A percentile compares a stretch with the other conserved stretches of the same genome.
Conservation (phyloP, 2,113 vertebrate genomes). For the Etheostoma cragini region DNA sequence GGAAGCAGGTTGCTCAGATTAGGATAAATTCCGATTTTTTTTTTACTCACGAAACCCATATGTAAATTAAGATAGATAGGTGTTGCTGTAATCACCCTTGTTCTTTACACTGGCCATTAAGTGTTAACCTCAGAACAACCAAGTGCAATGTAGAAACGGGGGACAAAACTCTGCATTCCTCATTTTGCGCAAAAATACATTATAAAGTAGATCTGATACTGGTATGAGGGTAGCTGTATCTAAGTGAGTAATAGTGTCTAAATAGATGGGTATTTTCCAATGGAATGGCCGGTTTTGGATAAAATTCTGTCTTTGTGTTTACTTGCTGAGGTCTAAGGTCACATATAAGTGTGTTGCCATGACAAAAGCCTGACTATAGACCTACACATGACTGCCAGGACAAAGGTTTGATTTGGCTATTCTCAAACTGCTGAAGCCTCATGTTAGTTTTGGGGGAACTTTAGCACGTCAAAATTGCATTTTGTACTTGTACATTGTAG, state of each 20-base stretch:
- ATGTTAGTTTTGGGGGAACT: background rate
- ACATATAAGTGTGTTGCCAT: background rate
- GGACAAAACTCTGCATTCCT: background rate
- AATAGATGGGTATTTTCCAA: background rate
- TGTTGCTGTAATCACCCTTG: background rate
- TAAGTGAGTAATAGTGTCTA: background rate
- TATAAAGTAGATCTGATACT: background rate
- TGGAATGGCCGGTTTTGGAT: background rate
- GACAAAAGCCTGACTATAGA: background rate
- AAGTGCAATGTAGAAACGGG: background rate
- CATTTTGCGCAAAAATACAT: background rate
- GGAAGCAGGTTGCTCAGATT: background rate
- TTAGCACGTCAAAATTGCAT: background rate
- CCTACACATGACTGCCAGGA: background rate
- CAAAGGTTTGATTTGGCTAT: background rate
- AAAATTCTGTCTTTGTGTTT: background rate
- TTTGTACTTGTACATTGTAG: background rate
- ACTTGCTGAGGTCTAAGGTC: background rate
- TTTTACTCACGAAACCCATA: background rate
- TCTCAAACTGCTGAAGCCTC: background rate
- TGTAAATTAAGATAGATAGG: background rate
- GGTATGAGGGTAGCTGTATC: background rate
- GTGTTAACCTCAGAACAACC: background rate
- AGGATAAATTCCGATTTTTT: conserved; percentile 7
- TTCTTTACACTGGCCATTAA: background rate